Evolutionary conservation across 1,140 invertebrate genomes (phyloP), one percentile per base, ranked within the genome.

Genomic region (Marisa cornuarietis): DNA sequence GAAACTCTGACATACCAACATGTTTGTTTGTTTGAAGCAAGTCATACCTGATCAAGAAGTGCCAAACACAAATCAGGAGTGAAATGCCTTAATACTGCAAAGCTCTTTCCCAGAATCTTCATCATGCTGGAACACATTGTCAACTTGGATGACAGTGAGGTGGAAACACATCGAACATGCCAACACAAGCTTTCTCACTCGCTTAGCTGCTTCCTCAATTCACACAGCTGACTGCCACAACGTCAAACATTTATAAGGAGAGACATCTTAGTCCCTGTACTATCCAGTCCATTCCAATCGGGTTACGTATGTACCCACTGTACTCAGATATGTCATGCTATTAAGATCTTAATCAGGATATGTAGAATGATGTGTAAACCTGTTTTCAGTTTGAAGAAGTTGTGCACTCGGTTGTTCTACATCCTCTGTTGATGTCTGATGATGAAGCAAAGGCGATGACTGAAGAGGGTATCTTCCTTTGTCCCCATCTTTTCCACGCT

Each of bases 1-100:
- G 31, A 42, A 42, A 42, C 31, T 42, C 31, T 42, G 31, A 42
- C 31, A 42, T 42, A 42, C 31, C 31, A 42, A 42, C 2, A 42
- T 42, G 6, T 42, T 42, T 42, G 2, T 42, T 42, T 52, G 71
- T 52, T 73, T 31, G n/a, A 2, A 42, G 49, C 13, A 73, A 5
- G 14, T 66, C 78, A 80, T 84, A 91, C 90, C 86, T 89, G 85
- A 63, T 90, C 90, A 63, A 87, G 78, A 42, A 91, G 62, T 65
- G 88, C 85, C 79, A 90, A 86, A 72, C 85, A 88, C 49, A 91
- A 78, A 63, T 88, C 85, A n/a, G 90, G 90, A 42, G 88, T 87
- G 74, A 90, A 90, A 20, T 88, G 84, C 54, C 85, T 79, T 18
- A 90, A 62, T 31, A 84, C 81, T 18, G 87, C 80, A 22, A 91